phyloP scores from a whole-genome alignment of 2,888 invertebrate genomes.

The Acrocyrtus sp. region DNA sequence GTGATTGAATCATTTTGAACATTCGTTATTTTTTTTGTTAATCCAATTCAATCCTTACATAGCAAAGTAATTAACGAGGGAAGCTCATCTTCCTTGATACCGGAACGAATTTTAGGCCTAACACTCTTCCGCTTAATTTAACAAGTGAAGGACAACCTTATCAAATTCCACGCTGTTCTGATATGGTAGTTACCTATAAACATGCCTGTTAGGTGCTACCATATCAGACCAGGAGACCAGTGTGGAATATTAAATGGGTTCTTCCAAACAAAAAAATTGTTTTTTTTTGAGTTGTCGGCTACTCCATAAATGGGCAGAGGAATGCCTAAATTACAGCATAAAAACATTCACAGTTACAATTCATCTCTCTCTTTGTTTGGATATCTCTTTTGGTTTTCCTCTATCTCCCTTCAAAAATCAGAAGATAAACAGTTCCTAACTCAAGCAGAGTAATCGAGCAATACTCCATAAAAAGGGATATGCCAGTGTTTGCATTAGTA shows the following conservation, averaged over 20 bases:
- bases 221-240: too few species aligned
- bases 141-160: background rate
- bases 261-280: too few species aligned
- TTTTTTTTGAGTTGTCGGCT: background rate
- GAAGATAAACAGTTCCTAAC: too few species aligned
- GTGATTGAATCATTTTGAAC: too few species aligned
- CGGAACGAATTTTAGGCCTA: slow-evolving; percentile 1
- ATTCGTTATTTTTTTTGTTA: too few species aligned
- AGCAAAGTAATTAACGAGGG: background rate
- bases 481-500: too few species aligned
- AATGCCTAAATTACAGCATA: too few species aligned
- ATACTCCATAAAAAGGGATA: background rate
- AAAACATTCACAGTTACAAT: background rate
- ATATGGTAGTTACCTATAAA: too few species aligned
- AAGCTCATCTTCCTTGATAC: slow-evolving; percentile 20
- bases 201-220: too few species aligned
- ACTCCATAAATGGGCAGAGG: background rate
- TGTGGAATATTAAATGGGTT: too few species aligned
- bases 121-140: background rate
- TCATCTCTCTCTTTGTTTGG: background rate
- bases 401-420: background rate
- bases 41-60: too few species aligned
- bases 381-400: background rate
- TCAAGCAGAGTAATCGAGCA: too few species aligned
- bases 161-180: background rate